Evolutionary conservation across 1,140 invertebrate species (phyloP), one percentile per base, ranked within the genome.

Genomic region (Trachelipus rathkii): DNA sequence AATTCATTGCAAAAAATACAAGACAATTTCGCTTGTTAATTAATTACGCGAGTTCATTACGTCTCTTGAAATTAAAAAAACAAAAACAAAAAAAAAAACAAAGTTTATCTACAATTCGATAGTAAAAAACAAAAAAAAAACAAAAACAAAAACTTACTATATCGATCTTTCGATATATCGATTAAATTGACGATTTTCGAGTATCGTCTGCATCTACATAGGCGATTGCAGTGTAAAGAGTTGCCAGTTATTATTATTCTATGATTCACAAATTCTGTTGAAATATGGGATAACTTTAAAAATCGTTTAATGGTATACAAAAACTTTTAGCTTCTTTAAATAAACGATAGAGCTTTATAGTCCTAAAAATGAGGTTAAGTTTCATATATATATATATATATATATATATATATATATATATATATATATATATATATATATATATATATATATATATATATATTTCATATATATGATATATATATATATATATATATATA

Each of bases 321-420:
- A n/a, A 60, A 60, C 19, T 60, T n/a, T 60, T 60, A n/a, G 13
- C 53, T 21, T 21, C 19, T n/a, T n/a, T n/a, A 60, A 21, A n/a
- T 21, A 60, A 60, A 60, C 53, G 53, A 60, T n/a, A n/a, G 13
- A n/a, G 19, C 19, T 60, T 60, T 60, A 21, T 21, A 15, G 13
- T n/a, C 53, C 53, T 60, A n/a, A 60, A 60, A 21, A 60, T 33
- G 33, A 33, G 33, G 33, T 33, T 33, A 33, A 33, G 33, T 33
- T 33, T 33, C 33, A 33, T 33, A n/a, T 60, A 60, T 60, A 60
- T 60, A 60, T 60, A 60, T 60, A 60, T 60, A 60, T 60, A 60
- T 60, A 60, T 60, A 60, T 60, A 60, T 60, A 60, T 60, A 60
- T 60, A 60, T 60, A 60, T 60, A 60, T 60, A 60, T 60, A 60